Percentiles rank a stretch among this genome's conserved stretches.
phyloP scores from a whole-genome alignment of 2,113 vertebrate genomes.

The Egretta garzetta region DNA sequence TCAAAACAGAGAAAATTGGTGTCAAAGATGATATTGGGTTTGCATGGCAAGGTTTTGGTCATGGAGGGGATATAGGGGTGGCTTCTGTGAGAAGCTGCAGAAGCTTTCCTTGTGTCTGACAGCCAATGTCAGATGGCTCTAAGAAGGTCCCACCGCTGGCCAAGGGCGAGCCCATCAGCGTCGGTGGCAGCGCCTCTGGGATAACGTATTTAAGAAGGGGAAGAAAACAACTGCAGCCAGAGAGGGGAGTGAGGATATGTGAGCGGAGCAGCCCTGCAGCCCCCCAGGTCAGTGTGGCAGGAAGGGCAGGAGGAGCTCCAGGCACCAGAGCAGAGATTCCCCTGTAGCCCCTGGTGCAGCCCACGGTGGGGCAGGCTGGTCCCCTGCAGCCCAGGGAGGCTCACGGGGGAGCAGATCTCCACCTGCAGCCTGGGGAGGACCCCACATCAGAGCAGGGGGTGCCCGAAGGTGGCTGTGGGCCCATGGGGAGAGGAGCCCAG shows the following conservation, averaged over 20 bases:
- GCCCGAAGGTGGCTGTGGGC: no score
- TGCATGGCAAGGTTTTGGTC: background rate
- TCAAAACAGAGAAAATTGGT: background rate
- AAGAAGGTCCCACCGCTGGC: accelerated
- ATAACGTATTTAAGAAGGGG: background rate
- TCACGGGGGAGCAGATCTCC: background rate
- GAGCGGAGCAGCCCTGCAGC: background rate
- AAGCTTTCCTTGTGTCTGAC: accelerated
- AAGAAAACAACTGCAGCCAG: background rate
- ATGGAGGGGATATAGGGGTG: no score
- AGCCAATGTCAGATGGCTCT: no score
- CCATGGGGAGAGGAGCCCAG: no score
- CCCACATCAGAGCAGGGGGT: background rate
- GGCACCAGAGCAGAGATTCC: accelerated
- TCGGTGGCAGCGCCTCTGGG: accelerated
- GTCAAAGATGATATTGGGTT: background rate
- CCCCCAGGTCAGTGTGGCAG: no score
- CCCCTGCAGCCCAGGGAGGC: no score
- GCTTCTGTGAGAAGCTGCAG: background rate
- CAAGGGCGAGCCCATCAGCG: background rate
- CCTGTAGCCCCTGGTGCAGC: no score
- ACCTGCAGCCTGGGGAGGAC: background rate
- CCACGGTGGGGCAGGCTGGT: no score
- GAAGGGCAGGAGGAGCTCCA: background rate
- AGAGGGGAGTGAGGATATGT: background rate